Conservation (phyloP, 2,888 invertebrate species). For the Clunio marinus region DNA sequence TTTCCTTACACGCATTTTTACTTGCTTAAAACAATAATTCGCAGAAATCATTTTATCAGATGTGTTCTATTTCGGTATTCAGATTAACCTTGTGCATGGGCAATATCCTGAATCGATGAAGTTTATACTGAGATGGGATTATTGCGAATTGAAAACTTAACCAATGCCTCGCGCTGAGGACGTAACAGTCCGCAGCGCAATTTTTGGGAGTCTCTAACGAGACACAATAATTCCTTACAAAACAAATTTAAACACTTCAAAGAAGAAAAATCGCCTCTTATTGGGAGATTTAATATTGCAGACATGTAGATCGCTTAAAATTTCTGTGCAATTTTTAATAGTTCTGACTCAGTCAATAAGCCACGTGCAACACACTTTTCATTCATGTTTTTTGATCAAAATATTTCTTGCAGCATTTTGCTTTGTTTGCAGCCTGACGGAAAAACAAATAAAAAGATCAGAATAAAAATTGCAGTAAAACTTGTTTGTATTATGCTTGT, state of each 20-base stretch:
- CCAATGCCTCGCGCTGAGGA: constrained; percentile 30
- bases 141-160: constrained; percentile 39
- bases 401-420: not conserved
- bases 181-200: constrained; percentile 4
- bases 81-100: constrained; percentile 35
- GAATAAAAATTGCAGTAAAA: not conserved
- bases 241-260: too few relatives aligned
- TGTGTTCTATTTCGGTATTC: not conserved
- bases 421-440: not conserved
- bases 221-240: constrained; percentile 1
- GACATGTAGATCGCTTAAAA: too few relatives aligned
- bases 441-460: constrained; percentile 14
- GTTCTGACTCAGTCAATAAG: not conserved
- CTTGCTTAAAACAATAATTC: constrained; percentile 9
- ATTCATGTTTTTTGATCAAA: constrained; percentile 7
- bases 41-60: not conserved
- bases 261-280: too few relatives aligned
- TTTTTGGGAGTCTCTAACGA: constrained; percentile 34
- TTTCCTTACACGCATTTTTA: not conserved
- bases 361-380: constrained; percentile 22
- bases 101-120: constrained; percentile 36
- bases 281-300: too few relatives aligned
- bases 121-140: constrained; percentile 33
- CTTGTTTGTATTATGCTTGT: not conserved
- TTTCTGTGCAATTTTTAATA: too few relatives aligned